Evolutionary conservation across 2,113 vertebrate genomes (phyloP).

Genomic region (Bostrychus sinensis): DNA sequence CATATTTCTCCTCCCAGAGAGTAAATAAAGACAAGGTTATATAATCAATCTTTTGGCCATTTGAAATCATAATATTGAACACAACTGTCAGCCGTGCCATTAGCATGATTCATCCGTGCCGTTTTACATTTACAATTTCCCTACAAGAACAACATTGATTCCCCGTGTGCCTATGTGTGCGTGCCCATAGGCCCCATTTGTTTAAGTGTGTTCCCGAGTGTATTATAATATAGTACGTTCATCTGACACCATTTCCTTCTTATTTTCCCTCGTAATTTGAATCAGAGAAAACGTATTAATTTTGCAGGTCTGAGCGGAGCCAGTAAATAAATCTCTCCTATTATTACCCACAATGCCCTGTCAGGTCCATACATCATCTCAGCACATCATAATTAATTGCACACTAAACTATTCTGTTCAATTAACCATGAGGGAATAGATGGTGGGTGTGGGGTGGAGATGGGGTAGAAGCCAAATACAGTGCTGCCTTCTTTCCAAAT

Average conservation of each 20-base stretch:
- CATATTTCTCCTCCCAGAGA: constrained; percentile 68
- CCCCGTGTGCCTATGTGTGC: constrained; percentile 39
- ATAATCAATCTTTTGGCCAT: constrained; percentile 82
- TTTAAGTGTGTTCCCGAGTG: constrained; percentile 60
- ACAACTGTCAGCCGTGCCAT: constrained; percentile 82
- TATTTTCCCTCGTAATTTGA: constrained; percentile 82
- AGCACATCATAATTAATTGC: constrained; percentile 84
- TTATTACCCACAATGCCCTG: constrained; percentile 80
- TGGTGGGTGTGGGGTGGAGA: constrained; percentile 18
- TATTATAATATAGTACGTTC: constrained; percentile 52
- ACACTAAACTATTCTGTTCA: constrained; percentile 82
- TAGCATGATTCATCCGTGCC: constrained; percentile 84
- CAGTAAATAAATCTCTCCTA: constrained; percentile 82
- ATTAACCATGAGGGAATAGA: constrained; percentile 76
- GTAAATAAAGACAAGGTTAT: constrained; percentile 82
- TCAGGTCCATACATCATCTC: constrained; percentile 81
- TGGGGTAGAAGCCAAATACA: constrained; percentile 12
- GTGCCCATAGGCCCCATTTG: constrained; percentile 36
- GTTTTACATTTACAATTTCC: constrained; percentile 82
- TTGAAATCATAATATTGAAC: constrained; percentile 85
- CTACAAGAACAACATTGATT: constrained; percentile 82
- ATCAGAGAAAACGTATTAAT: constrained; percentile 81
- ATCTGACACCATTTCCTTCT: constrained; percentile 81
- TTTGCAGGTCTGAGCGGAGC: constrained; percentile 70
- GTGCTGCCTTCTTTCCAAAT: constrained; percentile 21